Base-by-base conservation (phyloP, 2,113 vertebrate species). In the Chaenogobius annularis region DNA sequence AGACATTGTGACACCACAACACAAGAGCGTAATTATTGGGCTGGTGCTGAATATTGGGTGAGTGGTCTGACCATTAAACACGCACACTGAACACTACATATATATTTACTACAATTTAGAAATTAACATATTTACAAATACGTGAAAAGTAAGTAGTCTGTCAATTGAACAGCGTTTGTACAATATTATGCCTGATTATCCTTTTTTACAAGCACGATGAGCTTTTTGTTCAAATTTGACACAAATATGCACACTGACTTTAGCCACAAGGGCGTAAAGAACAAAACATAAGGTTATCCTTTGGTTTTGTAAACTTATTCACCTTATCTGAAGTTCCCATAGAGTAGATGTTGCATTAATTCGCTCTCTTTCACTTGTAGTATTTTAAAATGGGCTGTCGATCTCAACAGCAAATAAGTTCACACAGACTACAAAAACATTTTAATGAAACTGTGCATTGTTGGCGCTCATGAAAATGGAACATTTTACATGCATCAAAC, bases 191-290 rank as follows among this genome's bases (percentile, higher is more conserved):
- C 17, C 5, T 50, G 3, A 50, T 50, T 50, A 17, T 50, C 47
- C 9, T 40, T 2, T 31, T 31, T 31, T 31, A 4, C 26, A 31
- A 31, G 4, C 26, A 31, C 37, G 37, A 40, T 40, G 37, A 55
- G 10, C 2, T 1, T 20, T 55, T 55, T 56, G 12, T 2, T 46
- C 15, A 15, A 52, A 52, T 17, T 52, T 52, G 48, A 52, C 4
- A 19, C 17, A 52, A 7, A 52, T 54, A 54, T 54, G n/a, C 19
- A 20, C 11, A 8, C 26, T 59, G 19, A 31, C 26, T 17, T 15
- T 22, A 61, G 26, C 58, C 58, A 61, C 58, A 61, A 15, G 58
- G 15, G 58, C 35, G 14, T 35, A 61, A 61, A 61, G 26, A 61
- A 15, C 15, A 22, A 22, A 58, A 5, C 6, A 40, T 40, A 3